These are phyloP conservation scores for Beroe forskalii DNA, from an alignment of 37 sponge, comb jelly and placozoan genomes.

Conservation along the genomic window DNA sequence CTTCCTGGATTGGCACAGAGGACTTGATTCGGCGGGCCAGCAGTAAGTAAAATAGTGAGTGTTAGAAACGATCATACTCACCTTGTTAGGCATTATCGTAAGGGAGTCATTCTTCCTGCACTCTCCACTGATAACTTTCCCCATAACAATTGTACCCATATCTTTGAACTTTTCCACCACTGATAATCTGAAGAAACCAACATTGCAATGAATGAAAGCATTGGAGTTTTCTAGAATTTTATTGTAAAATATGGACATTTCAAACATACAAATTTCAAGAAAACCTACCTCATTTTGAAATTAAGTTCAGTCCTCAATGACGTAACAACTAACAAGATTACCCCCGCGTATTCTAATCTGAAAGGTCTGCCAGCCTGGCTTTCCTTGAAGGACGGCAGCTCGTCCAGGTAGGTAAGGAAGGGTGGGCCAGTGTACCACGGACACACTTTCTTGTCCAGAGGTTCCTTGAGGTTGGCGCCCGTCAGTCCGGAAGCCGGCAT, in stretches of 20 bases:
- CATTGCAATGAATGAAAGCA: too few species aligned
- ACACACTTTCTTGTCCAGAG: slow-evolving; percentile 64
- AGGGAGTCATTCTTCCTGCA: slow-evolving; percentile 76
- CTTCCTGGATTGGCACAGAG: too few species aligned
- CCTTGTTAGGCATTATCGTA: slow-evolving; percentile 95
- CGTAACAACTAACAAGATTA: too few species aligned
- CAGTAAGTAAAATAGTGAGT: too few species aligned
- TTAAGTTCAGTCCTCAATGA: too few species aligned
- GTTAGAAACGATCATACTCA: slow-evolving; percentile 54
- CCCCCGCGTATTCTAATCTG: slow-evolving; percentile 23
- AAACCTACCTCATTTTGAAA: too few species aligned
- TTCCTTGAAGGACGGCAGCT: slow-evolving; percentile 75
- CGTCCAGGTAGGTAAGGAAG: slow-evolving; percentile 89
- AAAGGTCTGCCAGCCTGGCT: slow-evolving; percentile 70
- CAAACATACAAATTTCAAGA: too few species aligned
- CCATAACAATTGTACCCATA: slow-evolving; percentile 96
- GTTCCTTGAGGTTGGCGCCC: slow-evolving; percentile 83
- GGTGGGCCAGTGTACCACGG: slow-evolving; percentile 91
- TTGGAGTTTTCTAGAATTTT: too few species aligned
- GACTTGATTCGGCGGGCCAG: too few species aligned
- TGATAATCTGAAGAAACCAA: slow-evolving; percentile 86
- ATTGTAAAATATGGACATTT: too few species aligned
- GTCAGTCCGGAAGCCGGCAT: slow-evolving; percentile 85
- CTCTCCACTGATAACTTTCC: slow-evolving; percentile 88
- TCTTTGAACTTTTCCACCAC: slow-evolving; percentile 94